Base-by-base conservation (phyloP, 2,797 vertebrate genomes). In the Poeciliopsis gracilis region DNA sequence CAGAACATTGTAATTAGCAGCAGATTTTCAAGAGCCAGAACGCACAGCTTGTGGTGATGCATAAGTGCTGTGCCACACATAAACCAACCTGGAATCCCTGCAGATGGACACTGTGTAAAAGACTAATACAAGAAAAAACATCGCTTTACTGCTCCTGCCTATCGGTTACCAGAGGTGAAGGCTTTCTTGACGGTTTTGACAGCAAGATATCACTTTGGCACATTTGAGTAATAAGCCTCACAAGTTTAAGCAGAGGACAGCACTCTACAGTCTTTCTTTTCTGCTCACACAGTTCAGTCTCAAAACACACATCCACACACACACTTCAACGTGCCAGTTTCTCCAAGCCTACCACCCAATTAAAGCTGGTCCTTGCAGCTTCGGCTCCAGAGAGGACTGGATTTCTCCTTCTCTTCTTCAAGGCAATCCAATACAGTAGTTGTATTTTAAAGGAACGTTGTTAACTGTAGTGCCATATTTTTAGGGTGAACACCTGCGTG, bases 341-440 rank as follows among this genome's bases (percentile, higher is more conserved):
- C 88, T 89, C 83, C 80, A 88, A 92, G 86, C 86, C 90, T 90
- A 91, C 89, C 90, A 89, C 90, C 93, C 94, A 95, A 96, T 96
- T 95, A 96, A 92, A 87, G 84, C 86, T 84, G 89, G 88, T 90
- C 90, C 90, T 92, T 91, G 88, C 93, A 93, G 91, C 91, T 91
- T 90, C 86, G 81, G 90, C 87, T 89, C 88, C 82, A 88, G 87
- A 92, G 85, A 93, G 91, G 90, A 89, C 90, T 88, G 84, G 63
- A 87, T 88, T 88, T 81, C 85, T 87, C 82, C 85, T 87, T 74
- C 43, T 93, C 76, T 91, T 82, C 91, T 94, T 93, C 82, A 93
- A 94, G 91, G 88, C 85, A 92, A 84, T 86, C 90, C 88, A 88
- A 82, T 77, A 75, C 77, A 78, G 91, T 91, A 90, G 90, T 89